Evolutionary conservation across 2,888 invertebrate species (phyloP).

Genomic region (Eurois occulta): DNA sequence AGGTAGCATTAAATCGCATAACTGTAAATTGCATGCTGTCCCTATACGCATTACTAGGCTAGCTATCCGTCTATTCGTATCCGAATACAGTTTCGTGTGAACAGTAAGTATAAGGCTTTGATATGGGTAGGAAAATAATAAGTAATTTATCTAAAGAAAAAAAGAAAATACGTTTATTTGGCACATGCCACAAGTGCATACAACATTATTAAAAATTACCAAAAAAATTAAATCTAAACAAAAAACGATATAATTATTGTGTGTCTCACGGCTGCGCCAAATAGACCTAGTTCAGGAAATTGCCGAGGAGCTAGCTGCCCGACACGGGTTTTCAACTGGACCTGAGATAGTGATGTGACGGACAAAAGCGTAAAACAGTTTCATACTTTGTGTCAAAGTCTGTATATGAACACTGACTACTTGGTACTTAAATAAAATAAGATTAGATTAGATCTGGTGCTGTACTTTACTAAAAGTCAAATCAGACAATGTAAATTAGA

Average conservation of each 20-base stretch:
- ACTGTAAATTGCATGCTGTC: slow-evolving; percentile 35
- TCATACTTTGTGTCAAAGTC: not conserved
- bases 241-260: not conserved
- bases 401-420: not conserved
- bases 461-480: not conserved
- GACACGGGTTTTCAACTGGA: not conserved
- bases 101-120: not conserved
- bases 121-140: not conserved
- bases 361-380: not conserved
- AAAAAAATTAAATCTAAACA: not conserved
- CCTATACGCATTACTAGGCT: not conserved
- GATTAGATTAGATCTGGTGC: not conserved
- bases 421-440: too few species aligned
- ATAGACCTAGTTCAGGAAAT: not conserved
- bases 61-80: not conserved
- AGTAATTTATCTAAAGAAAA: not conserved
- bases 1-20: slow-evolving; percentile 21
- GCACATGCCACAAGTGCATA: not conserved
- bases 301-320: not conserved
- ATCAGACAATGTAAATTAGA: not conserved
- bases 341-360: not conserved
- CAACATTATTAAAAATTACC: not conserved
- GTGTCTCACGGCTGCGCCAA: not conserved
- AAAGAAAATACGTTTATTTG: not conserved
- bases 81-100: not conserved